Conservation (phyloP, 2,113 vertebrate species). For the Tenebrosternarchus preto region DNA sequence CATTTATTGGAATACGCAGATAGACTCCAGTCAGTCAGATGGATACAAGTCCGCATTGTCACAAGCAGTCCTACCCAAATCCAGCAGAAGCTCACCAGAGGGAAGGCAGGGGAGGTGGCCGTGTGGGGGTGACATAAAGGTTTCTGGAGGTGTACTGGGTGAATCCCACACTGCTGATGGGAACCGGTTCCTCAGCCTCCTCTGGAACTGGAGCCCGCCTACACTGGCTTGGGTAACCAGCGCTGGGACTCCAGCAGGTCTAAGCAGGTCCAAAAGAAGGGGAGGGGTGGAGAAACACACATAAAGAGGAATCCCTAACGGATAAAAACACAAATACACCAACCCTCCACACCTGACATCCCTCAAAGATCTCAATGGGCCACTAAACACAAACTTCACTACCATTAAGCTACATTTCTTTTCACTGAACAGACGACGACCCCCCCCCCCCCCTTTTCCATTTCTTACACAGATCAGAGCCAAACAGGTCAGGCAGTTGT, state of each 20-base stretch:
- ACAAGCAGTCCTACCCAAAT: neutral
- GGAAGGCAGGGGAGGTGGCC: slow-evolving; percentile 82
- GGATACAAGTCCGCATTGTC: neutral
- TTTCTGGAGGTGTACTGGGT: slow-evolving; percentile 66
- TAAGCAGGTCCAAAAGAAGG: slow-evolving; percentile 38
- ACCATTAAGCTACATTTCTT: neutral
- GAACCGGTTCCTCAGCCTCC: slow-evolving; percentile 69
- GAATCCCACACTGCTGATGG: slow-evolving; percentile 56
- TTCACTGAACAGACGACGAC: neutral
- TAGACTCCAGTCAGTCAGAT: neutral
- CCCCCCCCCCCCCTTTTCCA: accelerated
- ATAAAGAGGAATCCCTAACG: slow-evolving; percentile 11
- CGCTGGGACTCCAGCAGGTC: slow-evolving; percentile 67
- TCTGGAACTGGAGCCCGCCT: slow-evolving; percentile 83
- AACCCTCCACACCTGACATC: neutral
- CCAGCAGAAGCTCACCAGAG: slow-evolving; percentile 77
- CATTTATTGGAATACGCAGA: neutral
- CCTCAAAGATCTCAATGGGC: too few species aligned
- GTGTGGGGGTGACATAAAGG: slow-evolving; percentile 72
- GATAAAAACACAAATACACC: slow-evolving; percentile 21
- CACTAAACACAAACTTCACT: neutral
- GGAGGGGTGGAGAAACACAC: neutral
- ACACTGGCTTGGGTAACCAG: slow-evolving; percentile 71
- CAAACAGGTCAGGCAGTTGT: too few species aligned
- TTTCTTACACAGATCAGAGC: too few species aligned